phyloP scores from a whole-genome alignment of 2,888 invertebrate species.

The Drosophila meridiana region DNA sequence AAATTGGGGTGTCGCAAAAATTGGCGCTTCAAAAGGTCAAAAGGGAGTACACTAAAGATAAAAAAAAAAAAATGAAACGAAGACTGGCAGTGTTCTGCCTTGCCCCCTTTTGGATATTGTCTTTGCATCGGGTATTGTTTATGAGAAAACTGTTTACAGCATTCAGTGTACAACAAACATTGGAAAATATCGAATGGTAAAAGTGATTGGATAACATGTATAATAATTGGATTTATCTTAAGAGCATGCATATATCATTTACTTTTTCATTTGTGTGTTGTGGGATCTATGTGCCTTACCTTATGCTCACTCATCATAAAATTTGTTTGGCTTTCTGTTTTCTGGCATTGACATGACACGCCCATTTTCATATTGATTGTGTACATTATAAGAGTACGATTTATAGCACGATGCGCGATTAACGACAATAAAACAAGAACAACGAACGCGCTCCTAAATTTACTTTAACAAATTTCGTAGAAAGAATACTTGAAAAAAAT shows the following conservation, averaged over 20 bases:
- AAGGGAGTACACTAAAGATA: constrained; percentile 37
- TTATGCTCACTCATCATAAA: constrained; percentile 85
- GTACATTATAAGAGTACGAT: constrained; percentile 35
- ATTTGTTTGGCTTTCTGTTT: constrained; percentile 79
- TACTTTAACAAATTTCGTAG: constrained; percentile 40
- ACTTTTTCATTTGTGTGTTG: constrained; percentile 52
- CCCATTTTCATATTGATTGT: constrained; percentile 50
- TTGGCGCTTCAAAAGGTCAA: constrained; percentile 32
- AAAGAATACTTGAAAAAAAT: constrained; percentile 57
- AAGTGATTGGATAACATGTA: constrained; percentile 54
- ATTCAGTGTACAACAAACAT: constrained; percentile 59
- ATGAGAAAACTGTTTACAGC: constrained; percentile 62
- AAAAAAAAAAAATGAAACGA: constrained; percentile 7
- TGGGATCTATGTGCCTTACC: constrained; percentile 81
- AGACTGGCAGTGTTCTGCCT: constrained; percentile 38
- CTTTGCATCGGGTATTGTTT: constrained; percentile 47
- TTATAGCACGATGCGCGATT: constrained; percentile 55
- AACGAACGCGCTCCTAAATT: constrained; percentile 65
- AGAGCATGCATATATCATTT: constrained; percentile 60
- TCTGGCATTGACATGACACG: constrained; percentile 68
- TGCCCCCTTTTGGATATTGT: constrained; percentile 27
- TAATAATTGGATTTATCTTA: constrained; percentile 52
- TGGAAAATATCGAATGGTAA: constrained; percentile 56
- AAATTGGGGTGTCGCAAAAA: constrained; percentile 48
- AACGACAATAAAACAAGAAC: constrained; percentile 63